Conservation (phyloP, 1,140 invertebrate genomes). For the Teleogryllus occipitalis region DNA sequence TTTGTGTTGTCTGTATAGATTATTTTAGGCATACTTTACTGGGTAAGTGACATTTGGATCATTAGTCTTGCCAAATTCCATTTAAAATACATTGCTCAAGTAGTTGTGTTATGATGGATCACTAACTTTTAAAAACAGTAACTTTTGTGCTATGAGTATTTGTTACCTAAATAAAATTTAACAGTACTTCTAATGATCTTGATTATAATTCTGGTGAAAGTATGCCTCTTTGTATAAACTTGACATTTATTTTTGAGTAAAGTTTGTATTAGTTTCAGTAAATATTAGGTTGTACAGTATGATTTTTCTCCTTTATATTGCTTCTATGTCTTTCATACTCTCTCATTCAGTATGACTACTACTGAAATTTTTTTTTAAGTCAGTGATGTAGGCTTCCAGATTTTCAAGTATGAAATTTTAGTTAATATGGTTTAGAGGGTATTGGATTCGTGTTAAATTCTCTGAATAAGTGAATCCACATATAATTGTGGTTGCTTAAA, state of each 20-base stretch:
- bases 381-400: too few relatives aligned
- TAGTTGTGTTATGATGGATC: too few relatives aligned
- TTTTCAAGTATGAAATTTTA: too few relatives aligned
- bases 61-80: not conserved
- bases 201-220: not conserved
- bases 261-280: constrained; percentile 1
- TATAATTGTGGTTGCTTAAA: too few relatives aligned
- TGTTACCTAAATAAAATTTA: not conserved
- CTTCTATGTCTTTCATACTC: too few relatives aligned
- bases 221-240: not conserved
- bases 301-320: not conserved
- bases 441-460: too few relatives aligned
- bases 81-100: not conserved
- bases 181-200: not conserved
- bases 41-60: not conserved
- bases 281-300: not conserved
- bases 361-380: too few relatives aligned
- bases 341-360: too few relatives aligned
- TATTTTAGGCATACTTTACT: not conserved
- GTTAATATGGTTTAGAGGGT: too few relatives aligned
- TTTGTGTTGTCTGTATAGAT: not conserved
- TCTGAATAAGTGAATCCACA: too few relatives aligned
- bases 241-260: not conserved
- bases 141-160: not conserved
- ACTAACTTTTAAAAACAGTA: too few relatives aligned